Conservation (phyloP, 2,113 vertebrate genomes). For the Oreocharis arfaki region DNA sequence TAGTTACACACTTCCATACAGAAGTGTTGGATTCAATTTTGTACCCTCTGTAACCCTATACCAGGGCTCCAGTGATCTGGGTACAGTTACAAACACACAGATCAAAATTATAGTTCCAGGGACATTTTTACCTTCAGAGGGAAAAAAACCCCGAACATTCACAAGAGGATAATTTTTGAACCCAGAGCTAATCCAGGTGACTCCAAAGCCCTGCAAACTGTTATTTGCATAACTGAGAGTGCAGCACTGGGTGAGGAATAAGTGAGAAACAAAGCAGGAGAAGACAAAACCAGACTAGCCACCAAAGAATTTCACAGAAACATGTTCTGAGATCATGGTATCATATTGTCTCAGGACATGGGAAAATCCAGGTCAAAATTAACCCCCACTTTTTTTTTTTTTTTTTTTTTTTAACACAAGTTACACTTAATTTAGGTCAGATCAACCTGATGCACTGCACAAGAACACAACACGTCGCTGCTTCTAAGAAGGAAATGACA, state of each 20-base stretch:
- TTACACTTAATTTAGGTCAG: neutral
- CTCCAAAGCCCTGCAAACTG: neutral
- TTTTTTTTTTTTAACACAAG: neutral
- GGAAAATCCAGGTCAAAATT: neutral
- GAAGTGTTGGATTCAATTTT: neutral
- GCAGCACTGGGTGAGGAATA: neutral
- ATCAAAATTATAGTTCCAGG: neutral
- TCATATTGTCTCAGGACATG: neutral
- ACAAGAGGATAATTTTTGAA: neutral
- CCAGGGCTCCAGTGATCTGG: neutral
- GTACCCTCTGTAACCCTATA: neutral
- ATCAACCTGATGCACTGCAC: neutral
- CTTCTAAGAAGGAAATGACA: neutral
- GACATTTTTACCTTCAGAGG: neutral
- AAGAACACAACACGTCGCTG: neutral
- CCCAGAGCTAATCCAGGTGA: neutral
- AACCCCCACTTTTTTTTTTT: neutral
- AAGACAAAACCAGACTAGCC: neutral
- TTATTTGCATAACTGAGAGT: neutral
- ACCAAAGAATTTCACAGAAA: neutral
- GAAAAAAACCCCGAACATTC: fast-evolving
- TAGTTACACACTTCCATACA: neutral
- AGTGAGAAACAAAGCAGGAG: neutral
- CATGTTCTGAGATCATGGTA: neutral
- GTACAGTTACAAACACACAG: neutral